Evolutionary conservation across 2,797 vertebrate species (phyloP).

Genomic region (Passerculus sandwichensis): DNA sequence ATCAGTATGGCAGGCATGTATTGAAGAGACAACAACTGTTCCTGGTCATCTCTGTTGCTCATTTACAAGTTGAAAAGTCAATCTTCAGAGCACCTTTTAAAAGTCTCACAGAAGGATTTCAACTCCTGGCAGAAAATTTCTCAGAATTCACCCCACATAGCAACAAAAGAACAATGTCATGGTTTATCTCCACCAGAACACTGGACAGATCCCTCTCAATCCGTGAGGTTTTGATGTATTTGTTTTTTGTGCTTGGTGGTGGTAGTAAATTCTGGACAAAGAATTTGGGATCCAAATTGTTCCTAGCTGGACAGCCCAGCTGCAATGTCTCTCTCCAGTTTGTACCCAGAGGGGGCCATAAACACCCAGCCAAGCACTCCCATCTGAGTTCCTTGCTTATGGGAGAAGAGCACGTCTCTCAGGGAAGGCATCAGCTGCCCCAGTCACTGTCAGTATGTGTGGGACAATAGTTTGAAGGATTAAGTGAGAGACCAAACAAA

Average conservation of each 20-base stretch:
- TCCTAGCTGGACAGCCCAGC: background rate
- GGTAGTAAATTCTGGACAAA: constrained; percentile 2
- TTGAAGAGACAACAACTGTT: background rate
- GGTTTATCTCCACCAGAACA: constrained; percentile 1
- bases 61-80: background rate
- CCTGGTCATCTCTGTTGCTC: background rate
- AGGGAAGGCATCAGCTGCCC: background rate
- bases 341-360: constrained; percentile 24
- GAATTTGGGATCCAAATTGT: background rate
- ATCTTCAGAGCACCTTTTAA: background rate
- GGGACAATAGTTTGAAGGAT: constrained; percentile 4
- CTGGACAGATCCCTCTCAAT: background rate
- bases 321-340: background rate
- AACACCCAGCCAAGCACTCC: background rate
- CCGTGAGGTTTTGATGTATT: background rate
- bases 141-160: background rate
- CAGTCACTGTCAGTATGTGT: background rate
- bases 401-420: background rate
- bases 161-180: background rate
- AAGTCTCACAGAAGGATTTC: background rate
- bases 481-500: background rate
- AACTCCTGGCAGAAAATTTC: background rate
- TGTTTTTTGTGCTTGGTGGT: background rate
- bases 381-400: background rate
- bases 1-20: background rate